Percentiles rank a stretch among this genome's conserved stretches.
Conservation (phyloP, 2,797 vertebrate genomes). For the Argya squamiceps region DNA sequence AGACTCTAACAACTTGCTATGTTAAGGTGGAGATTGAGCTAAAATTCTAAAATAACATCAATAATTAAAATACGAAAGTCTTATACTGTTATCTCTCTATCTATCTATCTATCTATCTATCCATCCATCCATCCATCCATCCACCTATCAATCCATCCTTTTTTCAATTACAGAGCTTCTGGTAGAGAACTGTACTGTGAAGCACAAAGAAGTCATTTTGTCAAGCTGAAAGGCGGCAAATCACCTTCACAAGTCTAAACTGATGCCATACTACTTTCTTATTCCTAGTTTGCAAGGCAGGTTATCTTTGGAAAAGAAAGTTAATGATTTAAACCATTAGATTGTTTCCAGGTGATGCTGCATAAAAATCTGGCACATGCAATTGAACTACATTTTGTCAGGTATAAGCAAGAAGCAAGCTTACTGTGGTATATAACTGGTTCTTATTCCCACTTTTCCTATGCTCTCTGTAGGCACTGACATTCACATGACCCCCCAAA, state of each 20-base stretch:
- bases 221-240: not conserved
- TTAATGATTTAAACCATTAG: slow-evolving; percentile 38
- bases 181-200: not conserved
- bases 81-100: not conserved
- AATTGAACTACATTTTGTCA: slow-evolving; percentile 63
- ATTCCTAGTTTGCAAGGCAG: slow-evolving; percentile 19
- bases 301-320: slow-evolving; percentile 34
- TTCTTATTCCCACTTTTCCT: slow-evolving; percentile 30
- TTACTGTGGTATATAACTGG: not conserved
- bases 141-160: not conserved
- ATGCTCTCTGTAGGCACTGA: slow-evolving; percentile 39
- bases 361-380: slow-evolving; percentile 27
- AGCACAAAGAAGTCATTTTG: not conserved
- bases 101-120: accelerated
- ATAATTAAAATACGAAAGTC: not conserved
- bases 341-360: slow-evolving; percentile 42
- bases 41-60: not conserved
- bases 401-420: not conserved
- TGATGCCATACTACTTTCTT: not conserved
- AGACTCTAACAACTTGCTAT: not conserved
- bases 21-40: not conserved
- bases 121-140: not conserved
- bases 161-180: not conserved
- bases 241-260: slow-evolving; percentile 1
- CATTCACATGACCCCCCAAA: slow-evolving; percentile 47